Conservation (phyloP, 2,113 vertebrate species). For the Dendropsophus ebraccatus region DNA sequence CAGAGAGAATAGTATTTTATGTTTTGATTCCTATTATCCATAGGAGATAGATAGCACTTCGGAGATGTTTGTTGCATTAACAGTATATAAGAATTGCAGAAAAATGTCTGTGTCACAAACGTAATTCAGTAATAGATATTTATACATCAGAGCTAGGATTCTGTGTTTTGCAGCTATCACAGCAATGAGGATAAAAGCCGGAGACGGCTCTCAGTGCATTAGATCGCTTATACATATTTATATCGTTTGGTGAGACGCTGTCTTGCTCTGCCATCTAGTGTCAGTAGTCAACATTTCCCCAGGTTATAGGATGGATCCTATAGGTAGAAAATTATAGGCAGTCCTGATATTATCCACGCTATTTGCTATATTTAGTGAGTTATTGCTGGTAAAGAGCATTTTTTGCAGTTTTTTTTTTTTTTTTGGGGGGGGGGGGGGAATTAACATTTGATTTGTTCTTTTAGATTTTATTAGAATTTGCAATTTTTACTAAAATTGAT, state of each 20-base stretch:
- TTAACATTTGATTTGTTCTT: too few species aligned
- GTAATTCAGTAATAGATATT: background rate
- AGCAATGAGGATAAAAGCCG: background rate
- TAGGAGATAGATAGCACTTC: background rate
- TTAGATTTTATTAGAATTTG: too few species aligned
- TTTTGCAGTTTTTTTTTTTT: too few species aligned
- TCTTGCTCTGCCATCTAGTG: slow-evolving; percentile 47
- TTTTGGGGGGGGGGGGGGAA: too few species aligned
- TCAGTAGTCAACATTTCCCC: slow-evolving; percentile 20
- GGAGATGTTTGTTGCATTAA: background rate
- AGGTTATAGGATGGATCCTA: background rate
- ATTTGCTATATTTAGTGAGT: background rate
- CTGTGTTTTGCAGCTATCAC: background rate
- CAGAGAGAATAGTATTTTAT: too few species aligned
- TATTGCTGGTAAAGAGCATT: too few species aligned
- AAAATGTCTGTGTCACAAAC: background rate
- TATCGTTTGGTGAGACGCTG: background rate
- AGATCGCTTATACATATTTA: background rate
- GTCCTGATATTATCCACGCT: too few species aligned
- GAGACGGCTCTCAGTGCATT: background rate
- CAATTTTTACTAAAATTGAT: too few species aligned
- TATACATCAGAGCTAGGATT: background rate
- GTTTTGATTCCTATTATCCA: background rate
- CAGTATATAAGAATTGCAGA: background rate
- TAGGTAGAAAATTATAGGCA: background rate